Percentiles rank a stretch among this genome's conserved stretches.
Evolutionary conservation across 2,888 invertebrate species (phyloP).

Genomic region (Sminthurinus aureus): DNA sequence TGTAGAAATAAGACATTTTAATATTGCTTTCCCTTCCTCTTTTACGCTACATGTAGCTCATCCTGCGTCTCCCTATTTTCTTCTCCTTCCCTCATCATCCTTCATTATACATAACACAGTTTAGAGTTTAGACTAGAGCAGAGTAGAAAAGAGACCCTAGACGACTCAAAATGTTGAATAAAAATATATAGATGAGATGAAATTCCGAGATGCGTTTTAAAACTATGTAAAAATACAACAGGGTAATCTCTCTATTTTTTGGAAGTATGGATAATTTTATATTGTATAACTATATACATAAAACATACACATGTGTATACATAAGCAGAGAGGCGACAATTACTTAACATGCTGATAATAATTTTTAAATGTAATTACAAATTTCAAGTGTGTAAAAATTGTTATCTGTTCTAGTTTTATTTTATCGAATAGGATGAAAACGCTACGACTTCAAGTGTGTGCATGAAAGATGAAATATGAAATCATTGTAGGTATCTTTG

Average conservation of each 20-base stretch:
- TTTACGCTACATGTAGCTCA: not conserved
- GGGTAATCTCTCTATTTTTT: not conserved
- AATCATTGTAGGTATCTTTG: too few relatives aligned
- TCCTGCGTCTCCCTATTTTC: conserved; percentile 4
- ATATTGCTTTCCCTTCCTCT: conserved; percentile 18
- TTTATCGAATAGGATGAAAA: too few relatives aligned
- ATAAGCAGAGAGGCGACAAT: too few relatives aligned
- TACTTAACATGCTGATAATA: not conserved
- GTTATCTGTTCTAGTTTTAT: too few relatives aligned
- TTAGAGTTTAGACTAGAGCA: too few relatives aligned
- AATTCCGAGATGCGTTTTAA: conserved; percentile 18
- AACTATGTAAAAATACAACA: conserved; percentile 13
- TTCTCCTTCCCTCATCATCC: not conserved
- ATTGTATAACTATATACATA: too few relatives aligned
- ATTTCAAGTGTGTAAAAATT: too few relatives aligned
- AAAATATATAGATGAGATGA: conserved; percentile 26
- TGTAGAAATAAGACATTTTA: conserved; percentile 3
- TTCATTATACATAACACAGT: not conserved
- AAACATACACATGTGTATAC: too few relatives aligned
- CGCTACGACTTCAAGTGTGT: too few relatives aligned
- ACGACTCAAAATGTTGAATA: conserved; percentile 9
- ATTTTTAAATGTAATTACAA: not conserved
- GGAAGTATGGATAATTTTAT: too few relatives aligned
- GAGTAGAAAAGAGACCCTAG: too few relatives aligned
- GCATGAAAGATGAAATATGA: too few relatives aligned